phyloP scores from a whole-genome alignment of 2,113 vertebrate genomes.

The Lophochroa leadbeateri region DNA sequence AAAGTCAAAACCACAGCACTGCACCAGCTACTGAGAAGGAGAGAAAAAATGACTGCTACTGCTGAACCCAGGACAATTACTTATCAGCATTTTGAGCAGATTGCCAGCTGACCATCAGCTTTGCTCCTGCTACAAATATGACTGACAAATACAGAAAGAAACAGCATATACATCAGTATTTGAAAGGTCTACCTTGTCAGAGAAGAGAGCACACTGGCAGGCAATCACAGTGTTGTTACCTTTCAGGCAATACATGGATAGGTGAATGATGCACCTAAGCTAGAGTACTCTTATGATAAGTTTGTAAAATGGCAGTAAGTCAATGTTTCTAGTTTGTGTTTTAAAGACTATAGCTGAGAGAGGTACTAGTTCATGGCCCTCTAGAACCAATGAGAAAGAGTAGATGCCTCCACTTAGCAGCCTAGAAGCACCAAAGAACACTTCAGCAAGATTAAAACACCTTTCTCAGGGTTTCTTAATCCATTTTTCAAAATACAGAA shows the following conservation, averaged over 20 bases:
- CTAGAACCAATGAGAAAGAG: neutral
- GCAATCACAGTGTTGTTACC: neutral
- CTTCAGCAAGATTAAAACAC: neutral
- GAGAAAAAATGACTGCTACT: too few species aligned
- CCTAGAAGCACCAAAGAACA: neutral
- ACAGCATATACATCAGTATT: neutral
- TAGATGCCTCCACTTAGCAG: neutral
- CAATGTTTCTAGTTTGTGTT: neutral
- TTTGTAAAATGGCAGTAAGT: neutral
- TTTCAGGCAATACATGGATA: neutral
- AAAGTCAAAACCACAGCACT: too few species aligned
- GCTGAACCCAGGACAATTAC: too few species aligned
- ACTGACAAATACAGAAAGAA: neutral
- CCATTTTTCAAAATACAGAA: neutral
- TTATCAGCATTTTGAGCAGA: neutral
- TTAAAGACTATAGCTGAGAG: neutral
- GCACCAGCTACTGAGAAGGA: too few species aligned
- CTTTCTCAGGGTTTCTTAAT: neutral
- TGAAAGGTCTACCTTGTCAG: neutral
- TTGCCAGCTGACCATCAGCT: neutral
- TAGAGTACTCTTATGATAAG: neutral
- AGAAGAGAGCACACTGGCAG: neutral
- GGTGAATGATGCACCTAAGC: fast-evolving
- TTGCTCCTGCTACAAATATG: neutral
- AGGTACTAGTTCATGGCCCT: neutral